Evolutionary conservation across 2,888 invertebrate genomes (phyloP), one percentile per base, ranked within the genome.

Genomic region (Leptopilina myrica): DNA sequence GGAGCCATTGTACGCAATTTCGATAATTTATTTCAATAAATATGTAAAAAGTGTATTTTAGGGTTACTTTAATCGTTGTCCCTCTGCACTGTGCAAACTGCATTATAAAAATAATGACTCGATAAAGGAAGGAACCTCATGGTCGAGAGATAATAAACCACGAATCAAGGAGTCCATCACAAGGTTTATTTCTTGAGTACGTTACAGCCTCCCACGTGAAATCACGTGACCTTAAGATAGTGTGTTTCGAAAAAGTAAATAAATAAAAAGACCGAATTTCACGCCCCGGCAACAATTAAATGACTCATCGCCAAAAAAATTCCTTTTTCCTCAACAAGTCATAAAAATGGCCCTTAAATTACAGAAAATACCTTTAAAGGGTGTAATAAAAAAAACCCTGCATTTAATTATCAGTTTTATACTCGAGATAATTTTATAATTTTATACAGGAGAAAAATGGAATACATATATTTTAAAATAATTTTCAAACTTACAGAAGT

Each of bases 141-240:
- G 67, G 46, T 66, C 49, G 49, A 12, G 66, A 43, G 26, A n/a
- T 56, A 56, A 73, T 73, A 73, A 73, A 69, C 49, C 14, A 69
- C 49, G 69, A 73, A 49, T 73, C 67, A 46, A 20, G 67, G 15
- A 67, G 49, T 67, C 49, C 67, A 67, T 67, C 67, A 67, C 46
- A 20, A 56, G 20, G 56, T 73, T 73, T 73, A 73, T 73, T 53
- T 73, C 53, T 56, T 12, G 53, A 73, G 9, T 73, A 73, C 75
- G 49, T 81, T 80, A 73, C 33, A 69, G 77, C 81, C 79, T 76
- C 81, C 79, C 73, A 73, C 73, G 33, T 56, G 33, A 33, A 33
- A 78, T 78, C 78, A 79, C 77, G 76, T 33, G 33, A 33, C 33
- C 33, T 33, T 33, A 33, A 2, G 67, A 67, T 46, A 67, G 46